These are phyloP conservation scores for Phengaris alcon DNA, from an alignment of 2,888 invertebrate species.

Conservation along the genomic window DNA sequence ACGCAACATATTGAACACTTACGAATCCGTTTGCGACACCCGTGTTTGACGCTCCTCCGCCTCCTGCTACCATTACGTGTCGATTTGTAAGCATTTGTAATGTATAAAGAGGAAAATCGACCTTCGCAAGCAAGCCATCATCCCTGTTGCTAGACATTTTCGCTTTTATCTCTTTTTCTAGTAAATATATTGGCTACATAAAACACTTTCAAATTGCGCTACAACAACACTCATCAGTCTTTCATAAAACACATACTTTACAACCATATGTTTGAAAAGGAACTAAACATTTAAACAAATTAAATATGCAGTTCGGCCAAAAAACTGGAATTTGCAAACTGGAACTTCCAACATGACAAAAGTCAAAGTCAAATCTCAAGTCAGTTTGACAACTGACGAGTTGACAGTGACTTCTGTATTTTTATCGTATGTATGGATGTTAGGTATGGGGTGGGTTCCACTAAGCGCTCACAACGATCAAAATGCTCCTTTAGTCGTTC, in stretches of 20 bases:
- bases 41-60: constrained; percentile 97
- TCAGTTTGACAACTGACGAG: constrained; percentile 22
- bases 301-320: constrained; percentile 43
- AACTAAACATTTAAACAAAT: constrained; percentile 49
- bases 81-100: constrained; percentile 93
- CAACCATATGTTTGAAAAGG: constrained; percentile 56
- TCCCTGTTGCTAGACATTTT: constrained; percentile 75
- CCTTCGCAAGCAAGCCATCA: constrained; percentile 89
- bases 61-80: constrained; percentile 97
- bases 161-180: constrained; percentile 50
- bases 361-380: constrained; percentile 60
- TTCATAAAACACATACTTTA: constrained; percentile 51
- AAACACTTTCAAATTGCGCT: constrained; percentile 30
- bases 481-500: no score
- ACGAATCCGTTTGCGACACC: constrained; percentile 98
- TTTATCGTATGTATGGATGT: no score
- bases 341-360: constrained; percentile 75
- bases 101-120: constrained; percentile 96
- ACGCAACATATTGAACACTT: constrained; percentile 65
- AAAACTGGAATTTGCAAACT: constrained; percentile 68
- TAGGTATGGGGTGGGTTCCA: no score
- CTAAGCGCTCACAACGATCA: no score
- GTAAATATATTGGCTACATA: constrained; percentile 36
- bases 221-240: constrained; percentile 53
- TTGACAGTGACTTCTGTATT: no score